Evolutionary conservation across 2,113 vertebrate species (phyloP).

Genomic region (Meriones unguiculatus): DNA sequence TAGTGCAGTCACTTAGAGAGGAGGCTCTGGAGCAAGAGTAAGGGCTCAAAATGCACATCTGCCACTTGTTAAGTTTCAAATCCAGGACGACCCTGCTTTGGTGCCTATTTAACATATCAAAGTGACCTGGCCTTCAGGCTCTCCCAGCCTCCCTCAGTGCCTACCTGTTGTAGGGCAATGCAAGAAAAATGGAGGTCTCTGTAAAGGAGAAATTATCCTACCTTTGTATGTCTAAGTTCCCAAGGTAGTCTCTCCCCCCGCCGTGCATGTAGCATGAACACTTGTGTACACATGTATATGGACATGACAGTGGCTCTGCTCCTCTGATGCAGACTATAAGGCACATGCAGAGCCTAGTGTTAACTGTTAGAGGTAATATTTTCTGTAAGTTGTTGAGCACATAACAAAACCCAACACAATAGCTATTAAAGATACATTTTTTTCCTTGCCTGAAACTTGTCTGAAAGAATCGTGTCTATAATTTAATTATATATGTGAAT

Average conservation of each 20-base stretch:
- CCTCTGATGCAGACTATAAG: not conserved
- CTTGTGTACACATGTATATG: not conserved
- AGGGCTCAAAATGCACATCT: not conserved
- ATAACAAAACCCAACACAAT: not conserved
- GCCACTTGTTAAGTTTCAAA: too few species aligned
- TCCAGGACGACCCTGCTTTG: too few species aligned
- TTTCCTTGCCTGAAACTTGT: conserved; percentile 19
- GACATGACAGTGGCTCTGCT: not conserved
- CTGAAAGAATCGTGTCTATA: not conserved
- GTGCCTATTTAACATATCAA: too few species aligned
- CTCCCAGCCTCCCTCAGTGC: not conserved
- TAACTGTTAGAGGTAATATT: not conserved
- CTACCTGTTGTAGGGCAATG: not conserved
- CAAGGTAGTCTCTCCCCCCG: not conserved
- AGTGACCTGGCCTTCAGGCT: too few species aligned
- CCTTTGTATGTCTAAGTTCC: not conserved
- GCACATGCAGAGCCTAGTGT: not conserved
- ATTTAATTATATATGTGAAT: not conserved
- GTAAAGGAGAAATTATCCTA: not conserved
- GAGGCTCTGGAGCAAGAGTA: not conserved
- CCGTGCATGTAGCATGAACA: not conserved
- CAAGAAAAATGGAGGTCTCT: not conserved
- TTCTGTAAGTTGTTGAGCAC: not conserved
- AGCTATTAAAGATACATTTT: not conserved
- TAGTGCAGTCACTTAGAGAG: not conserved